A percentile compares a stretch with the other conserved stretches of the same genome.
Conservation (phyloP, 1,140 invertebrate genomes). For the Asobara japonica region DNA sequence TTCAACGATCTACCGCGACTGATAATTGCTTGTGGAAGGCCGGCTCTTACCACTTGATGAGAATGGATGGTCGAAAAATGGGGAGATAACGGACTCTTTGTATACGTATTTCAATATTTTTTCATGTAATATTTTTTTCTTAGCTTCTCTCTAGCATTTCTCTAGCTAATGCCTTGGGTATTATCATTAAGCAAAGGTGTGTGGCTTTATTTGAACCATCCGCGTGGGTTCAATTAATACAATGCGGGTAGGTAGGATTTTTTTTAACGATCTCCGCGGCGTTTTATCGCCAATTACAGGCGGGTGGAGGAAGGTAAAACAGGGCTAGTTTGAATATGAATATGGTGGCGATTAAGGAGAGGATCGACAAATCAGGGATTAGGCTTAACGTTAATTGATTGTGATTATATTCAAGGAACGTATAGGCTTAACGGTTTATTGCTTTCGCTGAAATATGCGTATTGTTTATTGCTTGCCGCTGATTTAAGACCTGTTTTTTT, state of each 20-base stretch:
- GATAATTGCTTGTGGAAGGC: slow-evolving; percentile 59
- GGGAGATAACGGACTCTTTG: not conserved
- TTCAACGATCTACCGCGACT: slow-evolving; percentile 57
- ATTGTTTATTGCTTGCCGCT: no score
- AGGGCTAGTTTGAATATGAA: slow-evolving; percentile 12
- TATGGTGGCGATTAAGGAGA: slow-evolving; percentile 30
- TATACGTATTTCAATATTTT: not conserved
- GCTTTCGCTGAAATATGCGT: no score
- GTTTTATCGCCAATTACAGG: slow-evolving; percentile 65
- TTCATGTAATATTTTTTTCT: no score
- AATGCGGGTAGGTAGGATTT: slow-evolving; percentile 57
- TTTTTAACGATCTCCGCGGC: slow-evolving; percentile 61
- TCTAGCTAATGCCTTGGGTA: no score
- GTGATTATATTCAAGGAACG: no score
- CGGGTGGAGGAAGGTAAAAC: slow-evolving; percentile 41
- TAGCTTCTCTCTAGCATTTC: no score
- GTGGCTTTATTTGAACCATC: slow-evolving; percentile 56
- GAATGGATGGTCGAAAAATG: not conserved
- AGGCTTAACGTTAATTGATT: no score
- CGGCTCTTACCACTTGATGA: not conserved
- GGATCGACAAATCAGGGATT: no score
- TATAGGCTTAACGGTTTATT: no score
- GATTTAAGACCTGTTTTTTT: no score
- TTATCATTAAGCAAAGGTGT: not conserved
- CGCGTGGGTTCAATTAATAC: slow-evolving; percentile 60